These are phyloP conservation scores for Orius insidiosus DNA, from an alignment of 1,140 invertebrate genomes.

Conservation along the genomic window DNA sequence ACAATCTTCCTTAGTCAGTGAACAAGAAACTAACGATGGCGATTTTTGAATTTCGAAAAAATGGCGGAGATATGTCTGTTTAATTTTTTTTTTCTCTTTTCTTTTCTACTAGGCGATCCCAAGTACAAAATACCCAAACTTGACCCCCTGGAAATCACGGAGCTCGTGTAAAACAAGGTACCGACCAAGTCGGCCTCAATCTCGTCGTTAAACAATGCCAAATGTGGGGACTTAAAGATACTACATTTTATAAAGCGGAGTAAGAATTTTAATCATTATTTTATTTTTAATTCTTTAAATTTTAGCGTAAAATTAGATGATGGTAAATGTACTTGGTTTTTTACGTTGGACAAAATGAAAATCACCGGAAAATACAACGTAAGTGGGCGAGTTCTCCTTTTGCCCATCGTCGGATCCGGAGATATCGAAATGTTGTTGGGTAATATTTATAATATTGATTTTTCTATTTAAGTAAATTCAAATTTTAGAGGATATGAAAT, in stretches of 20 bases:
- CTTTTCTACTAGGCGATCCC: slow-evolving; percentile 22
- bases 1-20: too few relatives aligned
- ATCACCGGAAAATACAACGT: slow-evolving; percentile 42
- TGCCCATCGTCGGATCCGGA: slow-evolving; percentile 51
- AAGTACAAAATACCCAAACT: slow-evolving; percentile 22
- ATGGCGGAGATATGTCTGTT: too few relatives aligned
- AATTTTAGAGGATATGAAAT: slow-evolving; percentile 20
- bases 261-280: slow-evolving; percentile 13
- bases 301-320: slow-evolving; percentile 20
- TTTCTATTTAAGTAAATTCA: too few relatives aligned
- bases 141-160: slow-evolving; percentile 20
- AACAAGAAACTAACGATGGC: too few relatives aligned
- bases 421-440: slow-evolving; percentile 46
- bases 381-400: slow-evolving; percentile 43
- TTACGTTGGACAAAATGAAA: slow-evolving; percentile 27
- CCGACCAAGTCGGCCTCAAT: slow-evolving; percentile 20
- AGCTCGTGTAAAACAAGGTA: slow-evolving; percentile 21
- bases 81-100: slow-evolving; percentile 5
- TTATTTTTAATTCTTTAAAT: not conserved
- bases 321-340: slow-evolving; percentile 19
- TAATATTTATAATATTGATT: slow-evolving; percentile 30
- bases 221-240: slow-evolving; percentile 20
- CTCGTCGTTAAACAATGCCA: slow-evolving; percentile 18
- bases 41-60: too few relatives aligned
- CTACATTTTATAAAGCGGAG: slow-evolving; percentile 19